Percentiles rank a stretch among this genome's conserved stretches.
phyloP scores from a whole-genome alignment of 1,140 invertebrate genomes.

The Matsumurasca onukii region DNA sequence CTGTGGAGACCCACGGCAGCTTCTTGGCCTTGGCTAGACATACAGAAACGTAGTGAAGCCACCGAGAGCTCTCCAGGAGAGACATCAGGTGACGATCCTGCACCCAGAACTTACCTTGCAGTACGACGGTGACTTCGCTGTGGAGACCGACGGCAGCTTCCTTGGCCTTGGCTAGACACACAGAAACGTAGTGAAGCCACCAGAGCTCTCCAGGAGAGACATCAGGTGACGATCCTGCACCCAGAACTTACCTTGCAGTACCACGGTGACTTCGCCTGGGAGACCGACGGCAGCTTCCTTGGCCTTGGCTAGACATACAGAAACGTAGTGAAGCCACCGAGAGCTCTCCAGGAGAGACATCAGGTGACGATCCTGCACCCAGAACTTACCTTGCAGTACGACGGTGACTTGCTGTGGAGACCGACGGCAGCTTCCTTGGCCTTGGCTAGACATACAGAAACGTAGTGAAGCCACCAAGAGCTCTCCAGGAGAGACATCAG shows the following conservation, averaged over 20 bases:
- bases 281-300: slow-evolving; percentile 70
- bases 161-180: slow-evolving; percentile 70
- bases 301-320: slow-evolving; percentile 71
- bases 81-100: no score
- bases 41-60: no score
- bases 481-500: slow-evolving; percentile 79
- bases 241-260: slow-evolving; percentile 75
- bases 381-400: slow-evolving; percentile 78
- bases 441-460: slow-evolving; percentile 73
- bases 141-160: slow-evolving; percentile 69
- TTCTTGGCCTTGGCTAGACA: no score
- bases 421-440: slow-evolving; percentile 69
- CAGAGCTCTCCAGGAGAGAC: slow-evolving; percentile 75
- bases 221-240: slow-evolving; percentile 82
- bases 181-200: slow-evolving; percentile 78
- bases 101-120: slow-evolving; percentile 75
- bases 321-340: slow-evolving; percentile 80
- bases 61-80: no score
- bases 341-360: slow-evolving; percentile 75
- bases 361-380: slow-evolving; percentile 80
- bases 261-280: slow-evolving; percentile 62
- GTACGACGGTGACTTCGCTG: slow-evolving; percentile 65
- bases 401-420: slow-evolving; percentile 63
- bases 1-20: no score
- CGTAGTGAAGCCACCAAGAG: slow-evolving; percentile 79